These are phyloP conservation scores for Thermophis baileyi DNA, from an alignment of 2,113 vertebrate species.

Conservation along the genomic window DNA sequence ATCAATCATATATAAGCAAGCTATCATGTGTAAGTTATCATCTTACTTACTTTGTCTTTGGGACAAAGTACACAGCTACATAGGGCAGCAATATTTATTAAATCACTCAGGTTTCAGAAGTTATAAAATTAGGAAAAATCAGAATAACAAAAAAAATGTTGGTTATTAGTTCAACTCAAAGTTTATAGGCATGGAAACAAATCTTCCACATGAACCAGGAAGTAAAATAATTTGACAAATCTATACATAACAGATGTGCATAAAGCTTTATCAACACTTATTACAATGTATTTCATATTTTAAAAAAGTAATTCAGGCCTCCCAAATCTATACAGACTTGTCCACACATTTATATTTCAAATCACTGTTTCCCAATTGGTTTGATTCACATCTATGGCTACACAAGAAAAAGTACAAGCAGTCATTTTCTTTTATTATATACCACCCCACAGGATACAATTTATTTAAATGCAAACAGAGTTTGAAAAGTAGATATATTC, in stretches of 20 bases:
- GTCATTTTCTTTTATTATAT: slow-evolving; percentile 27
- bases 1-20: background rate
- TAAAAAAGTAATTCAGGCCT: background rate
- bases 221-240: background rate
- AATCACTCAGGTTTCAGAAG: background rate
- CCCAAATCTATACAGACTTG: too few relatives aligned
- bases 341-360: background rate
- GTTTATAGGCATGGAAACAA: background rate
- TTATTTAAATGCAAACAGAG: slow-evolving; percentile 17
- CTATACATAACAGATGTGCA: background rate
- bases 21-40: background rate
- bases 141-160: background rate
- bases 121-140: background rate
- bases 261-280: background rate
- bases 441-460: slow-evolving; percentile 38
- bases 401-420: slow-evolving; percentile 25
- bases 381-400: background rate
- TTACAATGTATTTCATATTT: background rate
- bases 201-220: background rate
- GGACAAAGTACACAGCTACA: background rate
- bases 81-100: background rate
- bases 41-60: background rate
- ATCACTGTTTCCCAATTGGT: background rate
- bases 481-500: background rate
- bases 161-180: background rate